These are phyloP conservation scores for Platalea minor DNA, from an alignment of 2,797 vertebrate species.

Conservation along the genomic window DNA sequence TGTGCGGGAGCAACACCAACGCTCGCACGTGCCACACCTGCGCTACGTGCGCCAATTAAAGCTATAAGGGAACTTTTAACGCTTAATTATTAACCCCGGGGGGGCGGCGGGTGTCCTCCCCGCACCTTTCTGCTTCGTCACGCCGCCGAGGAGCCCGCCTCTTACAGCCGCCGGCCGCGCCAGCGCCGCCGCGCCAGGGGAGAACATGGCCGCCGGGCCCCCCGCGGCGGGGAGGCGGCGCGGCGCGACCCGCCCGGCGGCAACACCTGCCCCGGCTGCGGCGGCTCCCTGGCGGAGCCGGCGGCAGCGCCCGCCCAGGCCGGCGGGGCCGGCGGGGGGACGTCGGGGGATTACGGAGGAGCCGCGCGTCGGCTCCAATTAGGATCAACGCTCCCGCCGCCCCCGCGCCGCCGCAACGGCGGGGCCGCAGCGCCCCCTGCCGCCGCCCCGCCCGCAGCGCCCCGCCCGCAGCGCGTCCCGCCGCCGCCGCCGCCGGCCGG, in stretches of 20 bases:
- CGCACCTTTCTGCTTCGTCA: neutral
- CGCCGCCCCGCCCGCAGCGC: neutral
- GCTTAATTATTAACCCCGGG: neutral
- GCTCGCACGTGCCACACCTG: neutral
- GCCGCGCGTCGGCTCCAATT: slow-evolving; percentile 79
- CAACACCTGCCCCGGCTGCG: neutral
- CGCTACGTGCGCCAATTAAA: neutral
- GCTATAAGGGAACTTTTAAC: neutral
- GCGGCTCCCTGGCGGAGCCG: slow-evolving; percentile 26
- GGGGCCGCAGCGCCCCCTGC: slow-evolving; percentile 78
- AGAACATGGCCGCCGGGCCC: slow-evolving; percentile 13
- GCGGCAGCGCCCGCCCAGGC: slow-evolving; percentile 78
- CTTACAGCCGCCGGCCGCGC: neutral
- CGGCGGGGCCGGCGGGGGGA: slow-evolving; percentile 79
- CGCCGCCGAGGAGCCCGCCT: neutral
- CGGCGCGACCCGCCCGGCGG: neutral
- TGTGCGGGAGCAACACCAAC: neutral
- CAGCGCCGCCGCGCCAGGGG: neutral
- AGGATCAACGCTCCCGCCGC: slow-evolving; percentile 72
- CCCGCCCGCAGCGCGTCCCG: neutral
- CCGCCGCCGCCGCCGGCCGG: neutral
- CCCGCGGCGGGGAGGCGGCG: neutral
- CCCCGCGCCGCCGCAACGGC: slow-evolving; percentile 56
- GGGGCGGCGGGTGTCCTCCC: neutral
- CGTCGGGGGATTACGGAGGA: slow-evolving; percentile 78